These are phyloP conservation scores for Aradophagus sp. DNA, from an alignment of 1,140 invertebrate species.

Conservation along the genomic window DNA sequence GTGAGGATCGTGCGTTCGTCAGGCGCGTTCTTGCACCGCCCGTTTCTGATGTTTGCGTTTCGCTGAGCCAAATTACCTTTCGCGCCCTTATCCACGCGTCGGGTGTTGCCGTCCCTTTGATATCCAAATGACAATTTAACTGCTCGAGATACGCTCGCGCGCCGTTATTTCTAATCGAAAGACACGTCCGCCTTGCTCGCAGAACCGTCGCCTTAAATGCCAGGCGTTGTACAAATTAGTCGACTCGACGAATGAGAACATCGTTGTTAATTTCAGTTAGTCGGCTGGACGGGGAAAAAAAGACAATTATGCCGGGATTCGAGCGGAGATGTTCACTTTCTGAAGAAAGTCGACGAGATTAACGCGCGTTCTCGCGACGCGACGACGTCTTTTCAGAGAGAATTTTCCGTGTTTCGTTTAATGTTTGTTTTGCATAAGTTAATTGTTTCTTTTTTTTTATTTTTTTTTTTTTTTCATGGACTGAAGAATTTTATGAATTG, in stretches of 20 bases:
- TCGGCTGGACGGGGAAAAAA: no score
- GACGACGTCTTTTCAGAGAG: no score
- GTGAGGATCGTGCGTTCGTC: constrained; percentile 70
- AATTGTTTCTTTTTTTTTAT: no score
- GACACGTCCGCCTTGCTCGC: constrained; percentile 32
- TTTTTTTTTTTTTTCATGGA: no score
- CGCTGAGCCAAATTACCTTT: constrained; percentile 72
- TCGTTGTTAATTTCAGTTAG: constrained; percentile 14
- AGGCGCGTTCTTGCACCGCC: constrained; percentile 57
- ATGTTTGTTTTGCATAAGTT: no score
- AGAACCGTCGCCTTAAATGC: constrained; percentile 40
- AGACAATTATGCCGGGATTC: no score
- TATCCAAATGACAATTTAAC: constrained; percentile 75
- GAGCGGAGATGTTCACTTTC: no score
- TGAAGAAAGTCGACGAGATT: no score
- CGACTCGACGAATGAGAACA: constrained; percentile 5
- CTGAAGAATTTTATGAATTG: no score
- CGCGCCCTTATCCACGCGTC: constrained; percentile 71
- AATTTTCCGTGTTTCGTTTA: no score
- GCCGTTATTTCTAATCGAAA: constrained; percentile 55
- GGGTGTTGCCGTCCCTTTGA: constrained; percentile 71
- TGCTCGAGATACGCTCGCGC: constrained; percentile 59
- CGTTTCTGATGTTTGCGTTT: constrained; percentile 69
- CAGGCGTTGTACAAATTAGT: constrained; percentile 37
- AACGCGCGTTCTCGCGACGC: no score